These are phyloP conservation scores for Leucophenga maculata DNA, from an alignment of 2,888 invertebrate species.

Conservation along the genomic window DNA sequence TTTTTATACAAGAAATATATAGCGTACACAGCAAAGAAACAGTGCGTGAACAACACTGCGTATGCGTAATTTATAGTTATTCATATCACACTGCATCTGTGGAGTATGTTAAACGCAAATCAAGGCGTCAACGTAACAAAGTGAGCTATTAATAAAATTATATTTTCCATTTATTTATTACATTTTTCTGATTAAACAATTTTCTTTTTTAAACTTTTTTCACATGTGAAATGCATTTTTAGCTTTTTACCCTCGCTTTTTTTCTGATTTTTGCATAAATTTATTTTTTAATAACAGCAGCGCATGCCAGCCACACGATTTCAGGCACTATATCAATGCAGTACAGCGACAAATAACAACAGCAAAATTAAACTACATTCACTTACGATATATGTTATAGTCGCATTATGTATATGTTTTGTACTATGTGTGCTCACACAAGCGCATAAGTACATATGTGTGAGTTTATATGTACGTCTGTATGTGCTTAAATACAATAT, in stretches of 20 bases:
- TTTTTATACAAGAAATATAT: not conserved
- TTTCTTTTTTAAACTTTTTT: not conserved
- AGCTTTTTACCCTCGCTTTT: not conserved
- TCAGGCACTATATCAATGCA: slow-evolving; percentile 7
- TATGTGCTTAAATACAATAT: too few relatives aligned
- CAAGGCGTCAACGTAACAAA: slow-evolving; percentile 21
- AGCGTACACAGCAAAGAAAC: not conserved
- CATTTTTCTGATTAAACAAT: not conserved
- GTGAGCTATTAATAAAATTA: slow-evolving; percentile 16
- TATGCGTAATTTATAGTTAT: slow-evolving; percentile 11
- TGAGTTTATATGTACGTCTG: too few relatives aligned
- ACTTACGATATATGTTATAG: slow-evolving; percentile 38
- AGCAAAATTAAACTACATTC: slow-evolving; percentile 22
- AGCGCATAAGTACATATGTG: slow-evolving; percentile 14
- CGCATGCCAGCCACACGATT: slow-evolving; percentile 22
- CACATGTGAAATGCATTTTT: too few relatives aligned
- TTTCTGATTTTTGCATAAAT: slow-evolving; percentile 2
- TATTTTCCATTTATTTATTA: not conserved
- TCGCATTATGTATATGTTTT: slow-evolving; percentile 2
- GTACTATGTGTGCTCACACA: too few relatives aligned
- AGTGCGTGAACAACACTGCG: not conserved
- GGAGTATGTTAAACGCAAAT: not conserved
- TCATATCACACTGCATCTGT: too few relatives aligned
- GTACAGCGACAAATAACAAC: slow-evolving; percentile 27
- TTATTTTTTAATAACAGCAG: not conserved